Evolutionary conservation across 2,888 invertebrate species (phyloP).

Genomic region (Magallana nippona): DNA sequence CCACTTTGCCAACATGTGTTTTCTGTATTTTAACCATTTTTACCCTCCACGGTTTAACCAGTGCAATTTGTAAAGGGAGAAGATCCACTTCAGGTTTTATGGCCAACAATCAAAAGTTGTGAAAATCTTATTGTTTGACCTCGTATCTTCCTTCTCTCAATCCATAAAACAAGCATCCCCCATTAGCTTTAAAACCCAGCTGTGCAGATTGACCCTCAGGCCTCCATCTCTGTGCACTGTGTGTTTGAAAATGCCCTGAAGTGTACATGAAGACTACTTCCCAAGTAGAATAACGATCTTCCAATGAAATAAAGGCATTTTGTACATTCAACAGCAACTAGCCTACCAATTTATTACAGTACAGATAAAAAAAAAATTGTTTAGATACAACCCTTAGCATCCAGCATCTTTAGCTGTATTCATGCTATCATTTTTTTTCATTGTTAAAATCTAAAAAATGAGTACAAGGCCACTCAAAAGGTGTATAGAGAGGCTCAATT

Average conservation of each 20-base stretch:
- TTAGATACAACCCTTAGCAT: no score
- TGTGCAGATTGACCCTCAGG: not conserved
- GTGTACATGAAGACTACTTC: not conserved
- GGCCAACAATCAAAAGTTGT: conserved; percentile 3
- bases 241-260: not conserved
- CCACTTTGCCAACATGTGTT: conserved; percentile 14
- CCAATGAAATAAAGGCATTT: no score
- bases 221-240: not conserved
- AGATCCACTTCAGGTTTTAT: not conserved
- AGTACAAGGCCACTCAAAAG: no score
- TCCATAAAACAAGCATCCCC: conserved; percentile 26
- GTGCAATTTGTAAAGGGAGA: not conserved
- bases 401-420: no score
- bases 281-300: no score
- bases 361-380: no score
- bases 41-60: not conserved
- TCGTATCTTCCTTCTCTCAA: not conserved
- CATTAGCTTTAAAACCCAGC: conserved; percentile 10
- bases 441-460: no score
- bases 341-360: no score
- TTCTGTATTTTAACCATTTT: conserved; percentile 16
- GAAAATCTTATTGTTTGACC: conserved; percentile 28
- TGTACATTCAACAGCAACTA: no score
- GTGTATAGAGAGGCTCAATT: no score
- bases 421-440: no score